Conservation (phyloP, 2,888 invertebrate species). For the Siphlonurus alternatus region DNA sequence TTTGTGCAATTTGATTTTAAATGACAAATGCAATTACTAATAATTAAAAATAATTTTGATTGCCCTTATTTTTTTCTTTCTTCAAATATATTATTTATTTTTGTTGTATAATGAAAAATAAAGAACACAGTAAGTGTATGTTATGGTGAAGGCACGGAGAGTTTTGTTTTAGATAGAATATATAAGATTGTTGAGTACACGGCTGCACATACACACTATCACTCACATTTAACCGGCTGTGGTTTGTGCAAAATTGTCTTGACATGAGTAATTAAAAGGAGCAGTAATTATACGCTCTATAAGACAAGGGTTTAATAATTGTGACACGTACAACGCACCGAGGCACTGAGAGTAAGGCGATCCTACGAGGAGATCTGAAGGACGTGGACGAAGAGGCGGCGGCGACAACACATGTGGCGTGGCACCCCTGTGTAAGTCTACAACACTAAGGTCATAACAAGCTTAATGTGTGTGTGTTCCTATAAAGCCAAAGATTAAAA, state of each 20-base stretch:
- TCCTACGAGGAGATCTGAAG: constrained; percentile 9
- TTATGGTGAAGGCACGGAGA: not conserved
- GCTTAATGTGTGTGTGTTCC: constrained; percentile 6
- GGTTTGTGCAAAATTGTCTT: not conserved
- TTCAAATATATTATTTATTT: not conserved
- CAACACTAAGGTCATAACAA: constrained; percentile 6
- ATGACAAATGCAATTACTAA: not conserved
- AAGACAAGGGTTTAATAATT: not conserved
- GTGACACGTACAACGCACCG: constrained; percentile 9
- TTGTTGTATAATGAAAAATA: not conserved
- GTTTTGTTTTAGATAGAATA: not conserved
- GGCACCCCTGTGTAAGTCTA: constrained; percentile 8
- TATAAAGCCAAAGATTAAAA: constrained; percentile 3
- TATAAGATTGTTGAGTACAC: not conserved
- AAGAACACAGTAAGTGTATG: not conserved
- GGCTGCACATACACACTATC: not conserved
- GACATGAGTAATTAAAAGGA: not conserved
- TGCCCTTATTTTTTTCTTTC: not conserved
- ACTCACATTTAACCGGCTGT: not conserved
- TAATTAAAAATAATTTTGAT: not conserved
- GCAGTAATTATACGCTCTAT: not conserved
- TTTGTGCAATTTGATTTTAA: not conserved
- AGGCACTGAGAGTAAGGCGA: constrained; percentile 11
- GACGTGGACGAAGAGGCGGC: constrained; percentile 7
- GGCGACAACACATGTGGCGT: too few species aligned